Percentiles rank a stretch among this genome's conserved stretches.
Conservation (phyloP, 2,797 vertebrate genomes). For the Enteromius trimaculatus region DNA sequence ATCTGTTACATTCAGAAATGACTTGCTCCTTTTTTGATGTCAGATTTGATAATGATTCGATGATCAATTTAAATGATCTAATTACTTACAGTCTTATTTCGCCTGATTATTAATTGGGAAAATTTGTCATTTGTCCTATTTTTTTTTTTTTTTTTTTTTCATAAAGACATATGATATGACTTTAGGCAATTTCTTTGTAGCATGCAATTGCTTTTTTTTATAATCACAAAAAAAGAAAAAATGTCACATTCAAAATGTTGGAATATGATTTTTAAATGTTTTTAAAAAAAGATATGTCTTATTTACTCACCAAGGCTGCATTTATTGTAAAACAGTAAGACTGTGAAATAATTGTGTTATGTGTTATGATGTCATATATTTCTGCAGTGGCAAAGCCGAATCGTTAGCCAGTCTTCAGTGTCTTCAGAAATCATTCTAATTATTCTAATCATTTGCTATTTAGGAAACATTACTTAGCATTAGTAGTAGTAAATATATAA, state of each 20-base stretch:
- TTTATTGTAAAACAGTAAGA: too few relatives aligned
- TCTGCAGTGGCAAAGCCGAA: too few relatives aligned
- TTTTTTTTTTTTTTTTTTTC: background rate
- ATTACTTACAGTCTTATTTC: background rate
- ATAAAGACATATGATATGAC: background rate
- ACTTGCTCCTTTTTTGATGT: background rate
- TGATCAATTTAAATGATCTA: background rate
- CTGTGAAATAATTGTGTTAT: too few relatives aligned
- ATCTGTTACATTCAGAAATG: constrained; percentile 3
- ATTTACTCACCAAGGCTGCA: too few relatives aligned
- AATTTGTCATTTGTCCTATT: background rate
- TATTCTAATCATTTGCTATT: background rate
- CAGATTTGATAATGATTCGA: background rate
- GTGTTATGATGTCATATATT: too few relatives aligned
- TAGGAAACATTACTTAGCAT: background rate
- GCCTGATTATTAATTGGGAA: background rate
- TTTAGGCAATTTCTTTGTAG: background rate
- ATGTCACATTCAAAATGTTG: too few relatives aligned
- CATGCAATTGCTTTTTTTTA: too few relatives aligned
- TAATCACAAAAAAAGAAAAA: background rate
- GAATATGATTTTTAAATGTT: too few relatives aligned
- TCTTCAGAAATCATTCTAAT: background rate
- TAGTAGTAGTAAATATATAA: background rate
- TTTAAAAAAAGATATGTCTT: too few relatives aligned
- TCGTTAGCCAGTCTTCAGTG: background rate